Conservation (phyloP, 2,888 invertebrate genomes). For the Thera obeliscata region DNA sequence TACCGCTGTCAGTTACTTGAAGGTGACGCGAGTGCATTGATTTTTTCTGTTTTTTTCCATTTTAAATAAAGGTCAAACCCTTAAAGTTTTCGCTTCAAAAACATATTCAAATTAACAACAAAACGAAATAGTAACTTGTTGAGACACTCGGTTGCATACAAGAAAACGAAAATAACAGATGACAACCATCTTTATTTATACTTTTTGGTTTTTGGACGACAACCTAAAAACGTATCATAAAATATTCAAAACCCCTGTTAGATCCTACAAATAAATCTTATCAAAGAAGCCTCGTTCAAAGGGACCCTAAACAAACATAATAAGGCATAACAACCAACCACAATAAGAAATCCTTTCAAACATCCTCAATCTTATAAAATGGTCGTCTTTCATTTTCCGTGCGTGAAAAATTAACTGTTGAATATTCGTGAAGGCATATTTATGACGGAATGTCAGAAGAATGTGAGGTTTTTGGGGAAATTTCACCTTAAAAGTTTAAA, state of each 20-base stretch:
- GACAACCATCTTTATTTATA: background rate
- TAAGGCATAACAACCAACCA: slow-evolving; percentile 22
- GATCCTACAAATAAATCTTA: slow-evolving; percentile 8
- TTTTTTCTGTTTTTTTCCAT: no score
- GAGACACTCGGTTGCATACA: no score
- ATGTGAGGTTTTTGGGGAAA: background rate
- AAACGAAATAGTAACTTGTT: no score
- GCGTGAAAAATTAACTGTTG: slow-evolving; percentile 40
- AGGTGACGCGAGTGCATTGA: no score
- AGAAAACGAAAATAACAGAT: background rate
- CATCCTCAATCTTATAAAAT: slow-evolving; percentile 40
- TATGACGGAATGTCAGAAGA: background rate
- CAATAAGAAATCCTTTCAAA: slow-evolving; percentile 35
- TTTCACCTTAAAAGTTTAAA: no score
- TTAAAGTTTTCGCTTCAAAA: no score
- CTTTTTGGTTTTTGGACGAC: background rate
- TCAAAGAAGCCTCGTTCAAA: slow-evolving; percentile 8
- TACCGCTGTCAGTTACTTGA: no score
- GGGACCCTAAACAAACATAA: slow-evolving; percentile 30
- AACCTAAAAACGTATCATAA: background rate
- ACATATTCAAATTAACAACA: no score
- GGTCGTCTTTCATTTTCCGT: slow-evolving; percentile 39
- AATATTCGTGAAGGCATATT: slow-evolving; percentile 17
- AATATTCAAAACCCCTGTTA: slow-evolving; percentile 2
- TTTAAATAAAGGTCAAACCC: no score